phyloP scores from a whole-genome alignment of 2,888 invertebrate genomes.

The Argyresthia goedartella region DNA sequence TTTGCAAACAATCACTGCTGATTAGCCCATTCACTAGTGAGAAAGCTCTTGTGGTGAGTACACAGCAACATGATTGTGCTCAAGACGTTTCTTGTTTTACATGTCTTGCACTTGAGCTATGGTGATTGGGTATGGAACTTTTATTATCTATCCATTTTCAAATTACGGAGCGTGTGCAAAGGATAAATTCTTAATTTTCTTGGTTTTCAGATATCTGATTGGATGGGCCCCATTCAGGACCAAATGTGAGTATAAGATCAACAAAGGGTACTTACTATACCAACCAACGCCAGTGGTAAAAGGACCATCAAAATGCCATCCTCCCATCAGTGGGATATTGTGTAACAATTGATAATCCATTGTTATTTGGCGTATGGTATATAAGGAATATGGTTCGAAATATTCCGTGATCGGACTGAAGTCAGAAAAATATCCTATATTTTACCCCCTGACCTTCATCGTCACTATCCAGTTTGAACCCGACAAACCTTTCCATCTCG shows the following conservation, averaged over 20 bases:
- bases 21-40: conserved; percentile 14
- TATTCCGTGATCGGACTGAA: too few relatives aligned
- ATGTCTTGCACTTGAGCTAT: conserved; percentile 16
- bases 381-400: too few relatives aligned
- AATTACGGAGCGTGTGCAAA: neutral
- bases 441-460: too few relatives aligned
- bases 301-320: too few relatives aligned
- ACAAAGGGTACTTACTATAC: too few relatives aligned
- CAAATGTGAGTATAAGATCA: conserved; percentile 34
- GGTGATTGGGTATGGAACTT: conserved; percentile 25
- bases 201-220: conserved; percentile 34
- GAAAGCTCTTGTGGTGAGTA: conserved; percentile 10
- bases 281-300: too few relatives aligned
- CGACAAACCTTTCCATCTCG: too few relatives aligned
- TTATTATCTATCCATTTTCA: neutral
- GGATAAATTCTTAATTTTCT: neutral
- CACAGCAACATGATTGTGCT: conserved; percentile 18
- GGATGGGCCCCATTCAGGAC: conserved; percentile 44
- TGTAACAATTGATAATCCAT: too few relatives aligned
- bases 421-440: too few relatives aligned
- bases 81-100: conserved; percentile 19
- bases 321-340: too few relatives aligned
- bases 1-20: conserved; percentile 9
- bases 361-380: too few relatives aligned
- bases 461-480: too few relatives aligned